Evolutionary conservation across 1,140 invertebrate species (phyloP).

Genomic region (Brachionus rotundiformis): DNA sequence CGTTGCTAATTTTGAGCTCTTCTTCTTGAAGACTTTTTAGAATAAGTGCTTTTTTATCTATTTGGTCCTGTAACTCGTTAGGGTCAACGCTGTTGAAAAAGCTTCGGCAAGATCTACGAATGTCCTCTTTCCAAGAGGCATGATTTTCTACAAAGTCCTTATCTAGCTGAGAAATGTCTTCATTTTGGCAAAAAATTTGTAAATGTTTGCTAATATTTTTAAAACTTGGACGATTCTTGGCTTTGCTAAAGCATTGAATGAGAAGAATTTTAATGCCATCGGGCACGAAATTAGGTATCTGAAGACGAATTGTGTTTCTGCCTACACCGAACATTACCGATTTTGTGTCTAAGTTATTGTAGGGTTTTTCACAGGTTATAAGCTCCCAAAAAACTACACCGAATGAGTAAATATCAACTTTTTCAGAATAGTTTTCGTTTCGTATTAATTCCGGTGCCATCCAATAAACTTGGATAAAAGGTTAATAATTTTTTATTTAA

Average conservation of each 20-base stretch:
- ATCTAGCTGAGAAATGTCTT: background rate
- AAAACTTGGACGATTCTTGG: constrained; percentile 89
- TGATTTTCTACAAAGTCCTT: background rate
- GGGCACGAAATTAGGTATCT: constrained; percentile 85
- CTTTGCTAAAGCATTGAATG: constrained; percentile 85
- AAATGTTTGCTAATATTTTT: constrained; percentile 85
- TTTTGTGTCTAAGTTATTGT: constrained; percentile 3
- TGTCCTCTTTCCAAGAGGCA: constrained; percentile 13
- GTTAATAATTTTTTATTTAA: background rate
- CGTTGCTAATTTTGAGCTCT: background rate
- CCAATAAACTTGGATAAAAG: constrained; percentile 70
- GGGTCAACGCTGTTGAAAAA: background rate
- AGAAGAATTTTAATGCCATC: constrained; percentile 76
- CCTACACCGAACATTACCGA: constrained; percentile 72
- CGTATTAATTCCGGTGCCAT: constrained; percentile 98
- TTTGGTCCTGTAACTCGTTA: constrained; percentile 70
- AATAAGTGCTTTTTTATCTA: constrained; percentile 77
- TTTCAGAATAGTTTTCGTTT: constrained; percentile 91
- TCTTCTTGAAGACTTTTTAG: constrained; percentile 68
- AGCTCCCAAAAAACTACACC: constrained; percentile 49
- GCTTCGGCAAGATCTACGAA: background rate
- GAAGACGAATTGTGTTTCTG: constrained; percentile 82
- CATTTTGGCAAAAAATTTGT: constrained; percentile 72
- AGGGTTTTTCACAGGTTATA: constrained; percentile 38
- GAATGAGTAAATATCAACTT: constrained; percentile 82